Evolutionary conservation across 2,113 vertebrate species (phyloP).

Genomic region (Gorsachius goisagi): DNA sequence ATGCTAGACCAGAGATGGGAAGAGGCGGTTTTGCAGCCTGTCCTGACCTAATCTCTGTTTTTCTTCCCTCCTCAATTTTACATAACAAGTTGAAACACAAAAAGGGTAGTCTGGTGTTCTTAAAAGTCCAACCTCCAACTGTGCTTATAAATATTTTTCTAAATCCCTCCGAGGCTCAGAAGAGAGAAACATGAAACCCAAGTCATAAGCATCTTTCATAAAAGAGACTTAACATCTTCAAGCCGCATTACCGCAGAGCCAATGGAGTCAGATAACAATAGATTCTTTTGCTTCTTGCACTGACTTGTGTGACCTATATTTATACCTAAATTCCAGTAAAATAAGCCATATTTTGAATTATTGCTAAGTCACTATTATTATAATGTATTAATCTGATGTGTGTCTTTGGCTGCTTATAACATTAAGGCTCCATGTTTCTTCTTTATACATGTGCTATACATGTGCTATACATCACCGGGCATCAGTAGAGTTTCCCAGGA

Average conservation of each 20-base stretch:
- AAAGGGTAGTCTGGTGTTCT: not conserved
- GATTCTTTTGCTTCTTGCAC: not conserved
- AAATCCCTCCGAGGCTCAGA: not conserved
- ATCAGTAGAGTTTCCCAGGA: not conserved
- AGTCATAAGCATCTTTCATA: slow-evolving; percentile 1
- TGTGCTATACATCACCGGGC: not conserved
- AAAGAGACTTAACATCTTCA: not conserved
- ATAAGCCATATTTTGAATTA: not conserved
- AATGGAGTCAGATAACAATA: not conserved
- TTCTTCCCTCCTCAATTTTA: not conserved
- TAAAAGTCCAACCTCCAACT: not conserved
- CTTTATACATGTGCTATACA: not conserved
- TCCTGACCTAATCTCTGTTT: not conserved
- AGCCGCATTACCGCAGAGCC: not conserved
- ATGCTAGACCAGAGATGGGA: not conserved
- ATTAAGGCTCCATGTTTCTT: not conserved
- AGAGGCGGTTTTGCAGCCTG: not conserved
- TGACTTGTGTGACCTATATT: not conserved
- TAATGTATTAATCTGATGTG: not conserved
- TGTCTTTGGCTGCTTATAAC: not conserved
- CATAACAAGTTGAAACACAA: not conserved
- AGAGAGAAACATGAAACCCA: not conserved
- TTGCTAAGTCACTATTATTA: not conserved
- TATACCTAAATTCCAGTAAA: not conserved
- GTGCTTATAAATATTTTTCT: slow-evolving; percentile 17